Evolutionary conservation across 2,888 invertebrate genomes (phyloP).

Genomic region (Latheticus oryzae): DNA sequence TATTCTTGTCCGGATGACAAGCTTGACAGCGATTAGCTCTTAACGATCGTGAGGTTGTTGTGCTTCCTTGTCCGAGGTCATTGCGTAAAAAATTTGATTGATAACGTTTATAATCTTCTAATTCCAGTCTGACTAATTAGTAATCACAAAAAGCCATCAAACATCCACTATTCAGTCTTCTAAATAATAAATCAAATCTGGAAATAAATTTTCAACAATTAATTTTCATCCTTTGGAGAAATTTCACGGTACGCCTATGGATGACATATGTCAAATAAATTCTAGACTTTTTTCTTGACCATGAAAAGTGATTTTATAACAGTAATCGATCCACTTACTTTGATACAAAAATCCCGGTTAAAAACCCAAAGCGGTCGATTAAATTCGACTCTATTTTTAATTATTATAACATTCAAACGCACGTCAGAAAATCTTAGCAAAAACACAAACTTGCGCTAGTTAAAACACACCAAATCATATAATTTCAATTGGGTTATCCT

Average conservation of each 20-base stretch:
- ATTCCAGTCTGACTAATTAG: constrained; percentile 60
- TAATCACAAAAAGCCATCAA: constrained; percentile 33
- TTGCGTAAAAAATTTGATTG: constrained; percentile 54
- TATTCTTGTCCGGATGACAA: constrained; percentile 59
- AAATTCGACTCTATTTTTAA: constrained; percentile 26
- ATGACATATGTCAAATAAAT: constrained; percentile 40
- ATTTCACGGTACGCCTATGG: constrained; percentile 23
- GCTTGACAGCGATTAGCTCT: constrained; percentile 57
- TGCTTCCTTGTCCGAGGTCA: constrained; percentile 50
- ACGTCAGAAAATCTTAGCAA: constrained; percentile 40
- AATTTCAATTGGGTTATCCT: neutral
- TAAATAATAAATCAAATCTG: constrained; percentile 21
- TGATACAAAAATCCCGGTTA: constrained; percentile 10
- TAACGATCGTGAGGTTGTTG: constrained; percentile 50
- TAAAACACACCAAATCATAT: constrained; percentile 9
- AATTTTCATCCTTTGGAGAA: constrained; percentile 6
- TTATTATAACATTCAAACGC: constrained; percentile 44
- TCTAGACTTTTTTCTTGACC: constrained; percentile 42
- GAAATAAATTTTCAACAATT: constrained; percentile 4
- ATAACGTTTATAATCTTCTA: constrained; percentile 58
- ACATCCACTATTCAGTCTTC: constrained; percentile 23
- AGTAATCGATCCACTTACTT: constrained; percentile 35
- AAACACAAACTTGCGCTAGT: constrained; percentile 14
- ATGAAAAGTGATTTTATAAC: constrained; percentile 39
- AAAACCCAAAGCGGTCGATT: constrained; percentile 6